phyloP scores from a whole-genome alignment of 2,113 vertebrate species.

The Nycticebus coucang region DNA sequence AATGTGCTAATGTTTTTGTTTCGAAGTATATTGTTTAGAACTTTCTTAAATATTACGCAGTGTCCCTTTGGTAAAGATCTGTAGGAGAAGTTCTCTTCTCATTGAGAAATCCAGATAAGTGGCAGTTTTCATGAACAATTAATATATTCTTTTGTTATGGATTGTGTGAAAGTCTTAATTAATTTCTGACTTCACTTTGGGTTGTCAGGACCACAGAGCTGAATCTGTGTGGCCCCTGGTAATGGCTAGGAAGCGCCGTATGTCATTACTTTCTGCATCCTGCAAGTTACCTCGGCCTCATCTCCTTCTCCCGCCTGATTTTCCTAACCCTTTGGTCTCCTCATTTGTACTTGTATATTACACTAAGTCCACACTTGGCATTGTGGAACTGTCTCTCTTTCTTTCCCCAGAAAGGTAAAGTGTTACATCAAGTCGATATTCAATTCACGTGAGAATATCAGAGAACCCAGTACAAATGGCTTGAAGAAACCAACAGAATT shows the following conservation, averaged over 20 bases:
- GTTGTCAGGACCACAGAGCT: not conserved
- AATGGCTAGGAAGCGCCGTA: rapidly evolving
- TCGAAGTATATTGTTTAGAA: not conserved
- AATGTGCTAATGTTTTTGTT: not conserved
- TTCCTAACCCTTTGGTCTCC: not conserved
- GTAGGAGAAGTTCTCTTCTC: not conserved
- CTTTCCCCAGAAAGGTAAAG: not conserved
- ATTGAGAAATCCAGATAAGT: too few relatives aligned
- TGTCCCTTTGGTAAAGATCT: not conserved
- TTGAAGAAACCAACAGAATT: not conserved
- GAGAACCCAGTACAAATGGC: rapidly evolving
- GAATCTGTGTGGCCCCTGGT: too few relatives aligned
- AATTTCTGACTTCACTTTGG: not conserved
- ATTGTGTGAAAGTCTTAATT: not conserved
- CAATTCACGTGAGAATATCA: too few relatives aligned
- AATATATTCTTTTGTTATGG: rapidly evolving
- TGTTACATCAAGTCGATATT: not conserved
- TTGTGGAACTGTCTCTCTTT: not conserved
- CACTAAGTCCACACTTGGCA: rapidly evolving
- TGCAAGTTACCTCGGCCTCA: rapidly evolving
- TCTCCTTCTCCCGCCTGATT: not conserved
- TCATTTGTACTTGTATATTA: not conserved
- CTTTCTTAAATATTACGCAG: not conserved
- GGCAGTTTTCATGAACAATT: not conserved
- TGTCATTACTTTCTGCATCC: rapidly evolving